Percentiles rank a stretch among this genome's conserved stretches.
Evolutionary conservation across 2,113 vertebrate genomes (phyloP).

Genomic region (Myiopsitta monachus): DNA sequence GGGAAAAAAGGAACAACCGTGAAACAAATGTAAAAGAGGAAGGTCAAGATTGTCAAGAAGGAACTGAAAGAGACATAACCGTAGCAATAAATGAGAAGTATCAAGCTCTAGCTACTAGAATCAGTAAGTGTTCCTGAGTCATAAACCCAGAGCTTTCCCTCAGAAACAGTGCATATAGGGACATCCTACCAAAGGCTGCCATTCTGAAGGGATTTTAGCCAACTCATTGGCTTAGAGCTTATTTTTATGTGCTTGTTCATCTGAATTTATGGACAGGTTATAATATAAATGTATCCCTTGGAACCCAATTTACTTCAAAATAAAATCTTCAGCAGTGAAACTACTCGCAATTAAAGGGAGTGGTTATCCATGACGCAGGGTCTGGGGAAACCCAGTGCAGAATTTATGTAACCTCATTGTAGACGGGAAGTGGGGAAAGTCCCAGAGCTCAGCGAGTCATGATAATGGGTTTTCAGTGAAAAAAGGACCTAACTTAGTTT

Average conservation of each 20-base stretch:
- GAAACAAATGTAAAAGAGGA: not conserved
- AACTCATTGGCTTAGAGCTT: not conserved
- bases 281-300: not conserved
- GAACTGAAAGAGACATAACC: not conserved
- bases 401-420: not conserved
- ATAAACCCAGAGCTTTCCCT: not conserved
- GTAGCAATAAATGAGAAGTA: not conserved
- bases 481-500: not conserved
- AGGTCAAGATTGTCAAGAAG: not conserved
- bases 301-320: conserved; percentile 2
- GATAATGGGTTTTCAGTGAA: not conserved
- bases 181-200: not conserved
- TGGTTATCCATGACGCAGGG: not conserved
- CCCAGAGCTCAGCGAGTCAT: not conserved
- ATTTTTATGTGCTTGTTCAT: not conserved
- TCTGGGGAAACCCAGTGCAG: not conserved
- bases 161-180: not conserved
- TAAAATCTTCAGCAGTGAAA: not conserved
- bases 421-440: not conserved
- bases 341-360: not conserved
- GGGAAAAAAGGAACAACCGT: not conserved
- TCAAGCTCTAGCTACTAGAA: not conserved
- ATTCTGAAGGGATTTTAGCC: not conserved
- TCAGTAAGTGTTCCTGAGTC: not conserved
- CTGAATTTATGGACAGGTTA: not conserved